phyloP scores from a whole-genome alignment of 1,140 invertebrate species.

The Stenopsyche tienmushanensis region DNA sequence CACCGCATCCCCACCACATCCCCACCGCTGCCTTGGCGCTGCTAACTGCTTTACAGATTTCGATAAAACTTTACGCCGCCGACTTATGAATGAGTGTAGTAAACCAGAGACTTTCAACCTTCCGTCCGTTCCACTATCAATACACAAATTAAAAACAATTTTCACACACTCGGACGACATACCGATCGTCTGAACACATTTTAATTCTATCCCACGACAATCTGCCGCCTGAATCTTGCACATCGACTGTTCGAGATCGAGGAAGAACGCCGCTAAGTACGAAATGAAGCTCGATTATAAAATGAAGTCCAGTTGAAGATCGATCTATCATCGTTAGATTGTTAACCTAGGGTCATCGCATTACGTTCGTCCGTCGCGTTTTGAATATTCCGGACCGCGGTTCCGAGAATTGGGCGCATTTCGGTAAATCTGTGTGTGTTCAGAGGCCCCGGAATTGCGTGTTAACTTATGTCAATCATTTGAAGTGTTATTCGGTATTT shows the following conservation, averaged over 20 bases:
- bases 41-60: conserved; percentile 25
- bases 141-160: too few relatives aligned
- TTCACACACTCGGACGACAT: too few relatives aligned
- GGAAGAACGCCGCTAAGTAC: too few relatives aligned
- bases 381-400: neutral
- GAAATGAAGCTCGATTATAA: neutral
- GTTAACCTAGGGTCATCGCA: conserved; percentile 20
- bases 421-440: too few relatives aligned
- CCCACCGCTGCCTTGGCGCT: conserved; percentile 2
- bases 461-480: neutral
- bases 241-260: too few relatives aligned
- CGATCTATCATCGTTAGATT: conserved; percentile 21
- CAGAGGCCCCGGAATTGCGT: neutral
- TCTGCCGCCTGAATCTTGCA: too few relatives aligned
- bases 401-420: too few relatives aligned
- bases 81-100: conserved; percentile 41
- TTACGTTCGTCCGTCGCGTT: neutral
- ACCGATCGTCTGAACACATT: too few relatives aligned
- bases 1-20: conserved; percentile 14
- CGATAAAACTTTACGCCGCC: conserved; percentile 35
- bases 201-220: too few relatives aligned
- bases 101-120: conserved; percentile 20
- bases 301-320: neutral
- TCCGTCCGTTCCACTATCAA: neutral
- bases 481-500: neutral